Conservation (phyloP, 92 coral and sea anemone genomes). For the Paragorgia papillata region DNA sequence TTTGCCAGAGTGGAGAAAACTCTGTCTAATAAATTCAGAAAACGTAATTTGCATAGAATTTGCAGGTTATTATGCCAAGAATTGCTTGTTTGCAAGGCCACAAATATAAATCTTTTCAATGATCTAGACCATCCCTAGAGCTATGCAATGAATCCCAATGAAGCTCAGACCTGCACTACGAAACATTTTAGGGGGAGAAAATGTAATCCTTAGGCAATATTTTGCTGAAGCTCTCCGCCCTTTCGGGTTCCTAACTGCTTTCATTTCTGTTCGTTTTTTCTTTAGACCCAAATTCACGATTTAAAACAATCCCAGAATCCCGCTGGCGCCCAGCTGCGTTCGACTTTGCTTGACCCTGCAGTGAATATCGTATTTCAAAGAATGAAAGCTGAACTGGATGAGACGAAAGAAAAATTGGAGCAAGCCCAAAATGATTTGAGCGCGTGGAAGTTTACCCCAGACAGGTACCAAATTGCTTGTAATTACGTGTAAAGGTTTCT, state of each 20-base stretch:
- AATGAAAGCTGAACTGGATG: slow-evolving; percentile 96
- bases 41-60: too few relatives aligned
- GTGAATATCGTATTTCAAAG: slow-evolving; percentile 96
- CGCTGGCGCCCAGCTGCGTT: slow-evolving; percentile 86
- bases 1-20: too few relatives aligned
- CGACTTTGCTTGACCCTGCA: slow-evolving; percentile 95
- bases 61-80: too few relatives aligned
- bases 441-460: slow-evolving; percentile 99
- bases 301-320: slow-evolving; percentile 98
- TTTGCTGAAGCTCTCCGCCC: too few relatives aligned
- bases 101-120: too few relatives aligned
- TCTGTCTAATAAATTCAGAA: too few relatives aligned
- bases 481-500: neutral
- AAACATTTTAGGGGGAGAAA: too few relatives aligned
- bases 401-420: slow-evolving; percentile 90
- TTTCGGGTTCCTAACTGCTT: neutral
- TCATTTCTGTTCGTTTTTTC: slow-evolving; percentile 9
- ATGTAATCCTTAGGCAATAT: too few relatives aligned
- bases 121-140: too few relatives aligned
- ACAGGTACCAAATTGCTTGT: slow-evolving; percentile 69
- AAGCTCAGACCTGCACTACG: too few relatives aligned
- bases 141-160: too few relatives aligned
- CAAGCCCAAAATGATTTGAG: slow-evolving; percentile 98
- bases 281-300: slow-evolving; percentile 97
- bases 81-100: too few relatives aligned